Evolutionary conservation across 1,140 invertebrate genomes (phyloP).

Genomic region (Drosophila yakuba): DNA sequence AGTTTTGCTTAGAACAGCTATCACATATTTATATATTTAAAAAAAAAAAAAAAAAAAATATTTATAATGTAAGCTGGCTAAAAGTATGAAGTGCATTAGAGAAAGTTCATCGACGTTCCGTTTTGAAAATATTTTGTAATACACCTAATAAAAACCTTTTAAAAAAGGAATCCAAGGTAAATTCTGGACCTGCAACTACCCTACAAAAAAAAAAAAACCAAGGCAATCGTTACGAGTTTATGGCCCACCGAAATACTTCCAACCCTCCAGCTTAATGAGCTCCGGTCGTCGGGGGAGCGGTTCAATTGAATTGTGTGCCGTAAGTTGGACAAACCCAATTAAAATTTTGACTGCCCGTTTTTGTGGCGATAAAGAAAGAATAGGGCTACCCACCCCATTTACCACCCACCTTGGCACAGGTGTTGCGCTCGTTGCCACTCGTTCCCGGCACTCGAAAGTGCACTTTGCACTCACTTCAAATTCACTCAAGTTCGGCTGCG

Average conservation of each 20-base stretch:
- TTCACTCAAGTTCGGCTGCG: slow-evolving; percentile 13
- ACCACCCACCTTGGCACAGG: slow-evolving; percentile 23
- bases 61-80: too few relatives aligned
- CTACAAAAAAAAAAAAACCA: slow-evolving; percentile 1
- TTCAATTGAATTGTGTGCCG: slow-evolving; percentile 66
- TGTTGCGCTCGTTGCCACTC: slow-evolving; percentile 16
- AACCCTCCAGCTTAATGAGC: slow-evolving; percentile 61
- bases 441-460: slow-evolving; percentile 49
- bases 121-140: too few relatives aligned
- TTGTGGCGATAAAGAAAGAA: slow-evolving; percentile 35
- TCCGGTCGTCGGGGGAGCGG: slow-evolving; percentile 10
- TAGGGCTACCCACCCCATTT: neutral
- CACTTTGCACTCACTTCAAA: slow-evolving; percentile 49
- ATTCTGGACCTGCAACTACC: too few relatives aligned
- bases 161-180: too few relatives aligned
- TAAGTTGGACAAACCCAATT: slow-evolving; percentile 62
- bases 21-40: too few relatives aligned
- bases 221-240: slow-evolving; percentile 48
- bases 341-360: slow-evolving; percentile 63
- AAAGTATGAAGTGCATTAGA: too few relatives aligned
- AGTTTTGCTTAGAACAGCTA: too few relatives aligned
- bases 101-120: too few relatives aligned
- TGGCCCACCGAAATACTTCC: slow-evolving; percentile 55
- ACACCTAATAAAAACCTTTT: too few relatives aligned
- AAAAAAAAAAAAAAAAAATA: too few relatives aligned